phyloP scores from a whole-genome alignment of 2,113 vertebrate species.

The Gorsachius goisagi region DNA sequence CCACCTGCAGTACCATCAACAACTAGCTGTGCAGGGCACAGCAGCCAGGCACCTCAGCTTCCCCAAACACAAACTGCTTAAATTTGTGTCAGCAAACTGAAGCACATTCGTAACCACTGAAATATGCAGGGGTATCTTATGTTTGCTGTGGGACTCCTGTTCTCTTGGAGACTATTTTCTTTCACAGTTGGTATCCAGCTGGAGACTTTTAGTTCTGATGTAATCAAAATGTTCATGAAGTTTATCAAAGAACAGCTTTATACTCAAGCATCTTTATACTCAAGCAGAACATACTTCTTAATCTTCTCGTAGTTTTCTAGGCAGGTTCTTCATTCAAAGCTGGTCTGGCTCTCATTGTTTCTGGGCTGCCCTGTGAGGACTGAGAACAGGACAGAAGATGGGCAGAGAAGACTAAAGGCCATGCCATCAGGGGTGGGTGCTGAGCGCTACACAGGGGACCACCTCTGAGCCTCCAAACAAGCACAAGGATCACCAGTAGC shows the following conservation, averaged over 20 bases:
- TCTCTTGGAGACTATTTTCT: background rate
- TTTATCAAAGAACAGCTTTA: background rate
- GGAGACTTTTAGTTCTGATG: background rate
- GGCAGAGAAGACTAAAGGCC: background rate
- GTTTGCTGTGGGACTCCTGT: background rate
- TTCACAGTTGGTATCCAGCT: background rate
- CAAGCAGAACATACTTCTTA: background rate
- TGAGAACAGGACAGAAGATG: background rate
- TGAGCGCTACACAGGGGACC: background rate
- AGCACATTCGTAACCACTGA: background rate
- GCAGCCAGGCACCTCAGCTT: background rate
- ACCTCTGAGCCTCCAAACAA: background rate
- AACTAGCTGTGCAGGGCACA: background rate
- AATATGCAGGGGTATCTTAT: background rate
- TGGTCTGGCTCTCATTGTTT: background rate
- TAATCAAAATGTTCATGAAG: background rate
- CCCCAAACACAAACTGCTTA: background rate
- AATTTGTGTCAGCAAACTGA: background rate
- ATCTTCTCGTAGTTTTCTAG: background rate
- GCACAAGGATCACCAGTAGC: background rate
- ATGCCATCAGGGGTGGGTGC: background rate
- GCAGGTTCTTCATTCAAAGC: background rate
- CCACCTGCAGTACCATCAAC: background rate
- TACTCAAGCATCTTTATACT: too few relatives aligned
- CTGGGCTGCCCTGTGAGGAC: background rate